Percentiles rank a stretch among this genome's conserved stretches.
These are phyloP conservation scores for Prinia subflava DNA, from an alignment of 2,113 vertebrate genomes.

Conservation along the genomic window DNA sequence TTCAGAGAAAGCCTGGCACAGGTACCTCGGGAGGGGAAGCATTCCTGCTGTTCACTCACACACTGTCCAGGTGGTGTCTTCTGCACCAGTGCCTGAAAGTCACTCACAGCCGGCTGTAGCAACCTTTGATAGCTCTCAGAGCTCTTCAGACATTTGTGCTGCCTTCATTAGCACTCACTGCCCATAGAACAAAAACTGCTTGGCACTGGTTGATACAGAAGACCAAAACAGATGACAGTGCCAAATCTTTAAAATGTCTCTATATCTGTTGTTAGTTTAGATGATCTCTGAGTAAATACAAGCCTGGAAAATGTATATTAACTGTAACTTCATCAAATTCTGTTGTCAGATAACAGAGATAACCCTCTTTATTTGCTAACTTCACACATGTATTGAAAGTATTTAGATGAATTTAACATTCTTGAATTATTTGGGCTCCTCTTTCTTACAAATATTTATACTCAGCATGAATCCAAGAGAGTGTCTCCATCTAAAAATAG, in stretches of 20 bases:
- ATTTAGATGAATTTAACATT: slow-evolving; percentile 25
- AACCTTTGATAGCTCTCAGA: not conserved
- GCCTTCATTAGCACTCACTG: not conserved
- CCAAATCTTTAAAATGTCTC: not conserved
- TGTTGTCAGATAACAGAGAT: not conserved
- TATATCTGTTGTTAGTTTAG: not conserved
- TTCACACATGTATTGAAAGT: not conserved
- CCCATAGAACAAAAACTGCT: not conserved
- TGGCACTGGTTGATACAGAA: not conserved
- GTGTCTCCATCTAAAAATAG: slow-evolving; percentile 36
- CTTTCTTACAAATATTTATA: slow-evolving; percentile 42
- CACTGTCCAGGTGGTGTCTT: not conserved
- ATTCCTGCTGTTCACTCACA: not conserved
- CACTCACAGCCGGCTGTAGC: not conserved
- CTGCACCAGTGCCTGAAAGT: not conserved
- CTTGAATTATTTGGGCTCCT: slow-evolving; percentile 7
- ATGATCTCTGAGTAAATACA: not conserved
- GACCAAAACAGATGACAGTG: not conserved
- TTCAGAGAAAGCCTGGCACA: not conserved
- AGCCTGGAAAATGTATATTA: not conserved
- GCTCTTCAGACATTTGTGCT: not conserved
- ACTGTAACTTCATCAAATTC: not conserved
- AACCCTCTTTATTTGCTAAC: not conserved
- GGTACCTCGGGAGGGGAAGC: not conserved
- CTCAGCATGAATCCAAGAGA: not conserved